These are phyloP conservation scores for Semnornis frantzii DNA, from an alignment of 2,113 vertebrate species.

Conservation along the genomic window DNA sequence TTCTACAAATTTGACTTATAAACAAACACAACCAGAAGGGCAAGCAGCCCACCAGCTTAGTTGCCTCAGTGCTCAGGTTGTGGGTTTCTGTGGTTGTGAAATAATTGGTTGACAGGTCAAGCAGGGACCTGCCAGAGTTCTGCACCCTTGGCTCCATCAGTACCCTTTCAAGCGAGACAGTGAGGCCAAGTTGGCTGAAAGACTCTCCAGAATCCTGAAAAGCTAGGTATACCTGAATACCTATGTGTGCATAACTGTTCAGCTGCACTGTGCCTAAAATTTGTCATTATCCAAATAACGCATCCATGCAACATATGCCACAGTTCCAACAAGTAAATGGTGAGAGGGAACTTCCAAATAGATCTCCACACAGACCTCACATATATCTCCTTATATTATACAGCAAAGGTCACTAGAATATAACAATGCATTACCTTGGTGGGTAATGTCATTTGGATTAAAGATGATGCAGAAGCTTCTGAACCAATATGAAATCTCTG, in stretches of 20 bases:
- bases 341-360: background rate
- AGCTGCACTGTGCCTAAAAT: background rate
- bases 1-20: background rate
- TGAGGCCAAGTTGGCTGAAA: background rate
- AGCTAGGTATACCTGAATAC: too few relatives aligned
- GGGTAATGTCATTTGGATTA: background rate
- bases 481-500: background rate
- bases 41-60: background rate
- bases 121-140: background rate
- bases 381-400: background rate
- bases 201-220: background rate
- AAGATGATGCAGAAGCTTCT: background rate
- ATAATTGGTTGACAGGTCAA: background rate
- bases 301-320: background rate
- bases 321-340: background rate
- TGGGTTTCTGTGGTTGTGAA: background rate
- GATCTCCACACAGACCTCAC: background rate
- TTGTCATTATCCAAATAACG: background rate
- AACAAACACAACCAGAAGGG: background rate
- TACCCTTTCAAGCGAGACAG: too few relatives aligned
- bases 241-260: background rate
- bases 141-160: background rate
- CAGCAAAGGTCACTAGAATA: background rate
- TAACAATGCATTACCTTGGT: background rate
- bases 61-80: background rate